Evolutionary conservation across 2,797 vertebrate genomes (phyloP), one percentile per base, ranked within the genome.

Genomic region (Spea hammondii): DNA sequence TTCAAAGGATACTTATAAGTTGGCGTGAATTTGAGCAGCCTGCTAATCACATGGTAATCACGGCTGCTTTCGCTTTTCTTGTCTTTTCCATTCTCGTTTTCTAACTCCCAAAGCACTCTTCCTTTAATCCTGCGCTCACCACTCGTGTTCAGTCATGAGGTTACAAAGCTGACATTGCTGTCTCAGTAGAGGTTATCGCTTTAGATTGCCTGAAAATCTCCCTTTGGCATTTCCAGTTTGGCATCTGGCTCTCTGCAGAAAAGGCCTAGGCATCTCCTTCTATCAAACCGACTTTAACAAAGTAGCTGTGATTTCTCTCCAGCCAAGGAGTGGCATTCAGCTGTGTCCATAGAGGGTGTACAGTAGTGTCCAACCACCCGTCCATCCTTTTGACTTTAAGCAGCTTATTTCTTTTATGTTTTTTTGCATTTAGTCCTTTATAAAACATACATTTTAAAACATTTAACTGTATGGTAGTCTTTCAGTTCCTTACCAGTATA

Each of bases 121-220:
- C 79, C 85, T 88, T 82, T 83, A 84, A 82, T 87, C 87, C 71
- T 57, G 82, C 83, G 86, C 88, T 88, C 89, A 80, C 75, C 64
- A 84, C 88, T 86, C 85, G 85, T 82, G 86, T 85, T 86, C 77
- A 79, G 83, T 88, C 87, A 85, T 76, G 85, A 70, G 83, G 86
- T 86, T 88, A 84, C 86, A 84, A 80, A 86, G 88, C 82, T 89
- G 89, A 90, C 89, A 87, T 86, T 92, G 90, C 89, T 86, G 85
- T 86, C 87, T 88, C 86, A 86, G 85, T 88, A 90, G 88, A 91
- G 90, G 88, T 91, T 89, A 88, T 88, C 87, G 84, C 86, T 88
- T 88, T 86, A 88, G 90, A 89, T 89, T 88, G 86, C 88, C 83
- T 88, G 87, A 89, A 90, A 88, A 88, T 88, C 86, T 88, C 87